phyloP scores from a whole-genome alignment of 2,888 invertebrate genomes.

The Saturnia japonica region DNA sequence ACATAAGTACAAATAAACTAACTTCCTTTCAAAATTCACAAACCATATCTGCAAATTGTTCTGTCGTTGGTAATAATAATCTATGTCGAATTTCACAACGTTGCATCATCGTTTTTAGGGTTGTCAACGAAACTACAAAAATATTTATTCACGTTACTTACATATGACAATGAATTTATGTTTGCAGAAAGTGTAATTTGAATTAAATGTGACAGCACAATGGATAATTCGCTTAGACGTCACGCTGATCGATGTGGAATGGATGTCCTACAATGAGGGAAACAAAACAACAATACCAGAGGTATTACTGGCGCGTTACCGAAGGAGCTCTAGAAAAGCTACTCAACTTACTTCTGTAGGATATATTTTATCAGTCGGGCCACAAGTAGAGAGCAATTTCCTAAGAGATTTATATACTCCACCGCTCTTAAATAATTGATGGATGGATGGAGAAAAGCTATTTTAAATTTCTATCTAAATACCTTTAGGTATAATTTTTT shows the following conservation, averaged over 20 bases:
- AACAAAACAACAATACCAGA: too few species aligned
- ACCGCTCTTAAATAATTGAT: too few species aligned
- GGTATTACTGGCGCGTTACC: too few species aligned
- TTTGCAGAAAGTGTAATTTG: background rate
- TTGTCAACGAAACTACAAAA: background rate
- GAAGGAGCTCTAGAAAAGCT: too few species aligned
- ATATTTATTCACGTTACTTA: background rate
- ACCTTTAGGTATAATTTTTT: background rate
- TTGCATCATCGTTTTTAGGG: background rate
- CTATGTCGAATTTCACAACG: constrained; percentile 18
- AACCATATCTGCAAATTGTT: background rate
- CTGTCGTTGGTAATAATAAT: background rate
- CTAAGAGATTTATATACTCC: too few species aligned
- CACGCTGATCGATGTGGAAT: background rate
- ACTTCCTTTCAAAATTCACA: constrained; percentile 6
- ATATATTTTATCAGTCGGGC: too few species aligned
- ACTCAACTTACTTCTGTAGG: too few species aligned
- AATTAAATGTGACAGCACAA: background rate
- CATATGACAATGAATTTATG: background rate
- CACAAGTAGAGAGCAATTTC: too few species aligned
- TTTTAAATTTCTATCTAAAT: background rate
- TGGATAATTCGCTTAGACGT: background rate
- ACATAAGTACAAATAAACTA: background rate
- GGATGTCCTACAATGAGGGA: too few species aligned
- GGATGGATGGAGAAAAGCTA: too few species aligned